A percentile compares a stretch with the other conserved stretches of the same genome.
Conservation (phyloP, 1,140 invertebrate genomes). For the Drosophila bocki region DNA sequence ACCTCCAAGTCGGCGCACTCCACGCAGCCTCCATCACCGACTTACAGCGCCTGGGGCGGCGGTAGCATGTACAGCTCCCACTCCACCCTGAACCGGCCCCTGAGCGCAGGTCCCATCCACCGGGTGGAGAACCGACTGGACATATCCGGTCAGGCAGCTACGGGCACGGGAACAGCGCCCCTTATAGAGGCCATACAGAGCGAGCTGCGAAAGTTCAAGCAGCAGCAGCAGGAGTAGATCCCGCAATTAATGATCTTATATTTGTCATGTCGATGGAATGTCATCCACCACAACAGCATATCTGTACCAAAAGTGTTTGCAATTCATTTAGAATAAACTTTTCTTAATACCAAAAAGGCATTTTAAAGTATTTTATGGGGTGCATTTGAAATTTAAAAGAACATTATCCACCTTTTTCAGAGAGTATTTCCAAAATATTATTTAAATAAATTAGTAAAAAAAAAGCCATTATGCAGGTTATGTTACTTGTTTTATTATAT, state of each 20-base stretch:
- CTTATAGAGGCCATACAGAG: constrained; percentile 88
- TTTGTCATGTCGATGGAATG: constrained; percentile 10
- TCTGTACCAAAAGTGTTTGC: constrained; percentile 29
- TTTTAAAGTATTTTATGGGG: not conserved
- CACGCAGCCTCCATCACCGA: constrained; percentile 80
- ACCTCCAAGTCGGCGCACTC: constrained; percentile 73
- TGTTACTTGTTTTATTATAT: constrained; percentile 33
- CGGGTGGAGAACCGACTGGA: constrained; percentile 85
- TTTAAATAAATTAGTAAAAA: not conserved
- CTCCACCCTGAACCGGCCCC: constrained; percentile 83
- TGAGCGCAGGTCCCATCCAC: constrained; percentile 88
- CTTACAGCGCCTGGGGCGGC: constrained; percentile 77
- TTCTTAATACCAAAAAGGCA: constrained; percentile 22
- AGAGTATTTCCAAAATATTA: not conserved
- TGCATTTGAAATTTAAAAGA: not conserved
- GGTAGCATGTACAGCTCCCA: constrained; percentile 75
- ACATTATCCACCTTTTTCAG: not conserved
- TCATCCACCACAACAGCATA: constrained; percentile 10
- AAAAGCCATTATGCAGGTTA: constrained; percentile 1
- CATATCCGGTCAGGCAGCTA: constrained; percentile 34
- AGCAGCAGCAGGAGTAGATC: constrained; percentile 64
- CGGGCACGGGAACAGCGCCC: constrained; percentile 86
- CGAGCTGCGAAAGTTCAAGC: constrained; percentile 87
- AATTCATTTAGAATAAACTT: constrained; percentile 51
- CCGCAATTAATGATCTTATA: not conserved